These are phyloP conservation scores for Lepidocyrtinus sp. DNA, from an alignment of 2,888 invertebrate genomes.

Conservation along the genomic window DNA sequence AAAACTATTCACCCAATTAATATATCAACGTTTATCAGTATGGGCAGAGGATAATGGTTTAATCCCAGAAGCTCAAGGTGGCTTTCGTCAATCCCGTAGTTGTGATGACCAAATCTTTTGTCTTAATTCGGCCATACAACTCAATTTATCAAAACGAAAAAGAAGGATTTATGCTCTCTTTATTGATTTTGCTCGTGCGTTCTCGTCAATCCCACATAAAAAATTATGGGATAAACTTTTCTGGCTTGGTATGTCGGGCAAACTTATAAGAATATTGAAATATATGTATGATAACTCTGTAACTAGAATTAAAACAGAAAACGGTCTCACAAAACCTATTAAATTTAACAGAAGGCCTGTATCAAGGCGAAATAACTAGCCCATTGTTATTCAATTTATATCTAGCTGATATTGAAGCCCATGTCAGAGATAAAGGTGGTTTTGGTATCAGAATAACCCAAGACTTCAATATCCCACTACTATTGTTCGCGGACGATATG, in stretches of 20 bases:
- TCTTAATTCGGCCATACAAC: constrained; percentile 25
- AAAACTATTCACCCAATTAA: constrained; percentile 57
- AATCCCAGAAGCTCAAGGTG: constrained; percentile 43
- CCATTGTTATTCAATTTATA: constrained; percentile 51
- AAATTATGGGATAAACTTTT: constrained; percentile 42
- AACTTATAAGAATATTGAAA: constrained; percentile 26
- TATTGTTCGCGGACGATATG: constrained; percentile 49
- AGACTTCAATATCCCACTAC: constrained; percentile 20
- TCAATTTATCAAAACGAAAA: neutral
- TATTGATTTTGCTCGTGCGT: constrained; percentile 49
- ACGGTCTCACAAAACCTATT: neutral
- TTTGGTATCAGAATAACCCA: neutral
- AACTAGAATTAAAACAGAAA: neutral
- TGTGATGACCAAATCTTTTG: constrained; percentile 51
- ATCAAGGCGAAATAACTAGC: constrained; percentile 42
- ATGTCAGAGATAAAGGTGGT: neutral
- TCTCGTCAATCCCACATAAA: constrained; percentile 39
- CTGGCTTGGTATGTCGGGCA: constrained; percentile 29
- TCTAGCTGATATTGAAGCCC: constrained; percentile 33
- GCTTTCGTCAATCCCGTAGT: constrained; percentile 37
- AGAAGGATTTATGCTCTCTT: constrained; percentile 43
- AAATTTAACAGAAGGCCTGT: constrained; percentile 41
- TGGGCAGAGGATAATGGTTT: constrained; percentile 35
- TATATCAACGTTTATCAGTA: constrained; percentile 18
- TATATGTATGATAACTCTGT: constrained; percentile 7